phyloP scores from a whole-genome alignment of 1,140 invertebrate species.

The Listronotus oregonensis region DNA sequence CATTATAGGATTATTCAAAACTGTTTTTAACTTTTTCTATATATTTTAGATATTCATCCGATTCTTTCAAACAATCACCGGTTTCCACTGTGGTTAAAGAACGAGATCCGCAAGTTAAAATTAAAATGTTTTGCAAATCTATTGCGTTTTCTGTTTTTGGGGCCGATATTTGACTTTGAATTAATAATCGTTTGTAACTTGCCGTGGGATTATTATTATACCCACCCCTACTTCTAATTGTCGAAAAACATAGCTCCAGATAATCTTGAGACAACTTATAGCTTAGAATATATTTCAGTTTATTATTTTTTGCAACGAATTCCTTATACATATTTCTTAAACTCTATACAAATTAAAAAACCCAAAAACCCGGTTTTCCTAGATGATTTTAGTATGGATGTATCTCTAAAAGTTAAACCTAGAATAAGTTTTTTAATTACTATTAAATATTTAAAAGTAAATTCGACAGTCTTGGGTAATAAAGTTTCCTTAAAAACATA shows the following conservation, averaged over 20 bases:
- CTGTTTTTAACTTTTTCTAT: slow-evolving; percentile 15
- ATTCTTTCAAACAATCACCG: slow-evolving; percentile 4
- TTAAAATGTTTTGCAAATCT: neutral
- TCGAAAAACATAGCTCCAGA: slow-evolving; percentile 53
- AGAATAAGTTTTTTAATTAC: slow-evolving; percentile 32
- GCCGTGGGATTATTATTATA: slow-evolving; percentile 53
- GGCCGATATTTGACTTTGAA: too few relatives aligned
- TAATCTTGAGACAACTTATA: slow-evolving; percentile 56
- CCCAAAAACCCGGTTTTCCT: slow-evolving; percentile 48
- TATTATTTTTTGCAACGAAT: slow-evolving; percentile 33
- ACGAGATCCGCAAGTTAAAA: too few relatives aligned
- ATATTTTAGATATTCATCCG: too few relatives aligned
- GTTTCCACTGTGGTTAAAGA: too few relatives aligned
- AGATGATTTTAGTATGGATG: slow-evolving; percentile 19
- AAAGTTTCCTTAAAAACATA: slow-evolving; percentile 35
- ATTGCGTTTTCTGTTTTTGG: too few relatives aligned
- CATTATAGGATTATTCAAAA: too few relatives aligned
- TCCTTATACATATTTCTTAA: slow-evolving; percentile 42
- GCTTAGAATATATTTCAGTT: slow-evolving; percentile 43
- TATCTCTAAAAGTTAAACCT: slow-evolving; percentile 27
- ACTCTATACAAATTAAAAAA: slow-evolving; percentile 45
- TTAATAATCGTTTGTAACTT: slow-evolving; percentile 35
- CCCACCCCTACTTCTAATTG: slow-evolving; percentile 46
- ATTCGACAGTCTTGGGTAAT: slow-evolving; percentile 16
- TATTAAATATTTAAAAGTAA: slow-evolving; percentile 30